A percentile compares a stretch with the other conserved stretches of the same genome.
Conservation (phyloP, 2,797 vertebrate genomes). For the Tinamus major region DNA sequence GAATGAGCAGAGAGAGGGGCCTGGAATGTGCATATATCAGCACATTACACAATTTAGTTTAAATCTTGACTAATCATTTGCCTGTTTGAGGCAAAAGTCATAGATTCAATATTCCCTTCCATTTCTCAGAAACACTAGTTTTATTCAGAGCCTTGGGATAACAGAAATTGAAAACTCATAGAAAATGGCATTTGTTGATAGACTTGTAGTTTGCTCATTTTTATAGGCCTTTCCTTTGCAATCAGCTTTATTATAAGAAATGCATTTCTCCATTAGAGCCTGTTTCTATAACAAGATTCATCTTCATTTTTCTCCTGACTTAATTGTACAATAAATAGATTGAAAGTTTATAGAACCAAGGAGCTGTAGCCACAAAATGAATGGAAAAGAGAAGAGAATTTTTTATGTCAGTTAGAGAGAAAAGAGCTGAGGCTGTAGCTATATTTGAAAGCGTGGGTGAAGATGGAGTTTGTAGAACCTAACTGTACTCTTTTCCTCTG, state of each 20-base stretch:
- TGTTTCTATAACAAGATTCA: background rate
- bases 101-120: background rate
- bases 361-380: accelerated
- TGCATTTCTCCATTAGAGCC: background rate
- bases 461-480: background rate
- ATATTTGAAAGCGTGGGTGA: background rate
- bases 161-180: background rate
- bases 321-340: background rate
- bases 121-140: background rate
- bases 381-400: background rate
- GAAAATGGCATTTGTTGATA: background rate
- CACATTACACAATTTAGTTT: background rate
- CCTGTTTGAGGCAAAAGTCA: background rate
- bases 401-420: background rate
- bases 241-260: background rate
- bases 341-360: background rate
- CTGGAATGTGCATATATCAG: background rate
- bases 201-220: background rate
- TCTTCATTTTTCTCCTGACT: background rate
- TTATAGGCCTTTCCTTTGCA: background rate
- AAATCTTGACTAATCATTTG: background rate
- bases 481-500: background rate
- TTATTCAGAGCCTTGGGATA: background rate
- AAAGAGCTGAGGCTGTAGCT: background rate
- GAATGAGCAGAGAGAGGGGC: background rate